Base-by-base conservation (phyloP, 2,113 vertebrate genomes). In the Pica pica region DNA sequence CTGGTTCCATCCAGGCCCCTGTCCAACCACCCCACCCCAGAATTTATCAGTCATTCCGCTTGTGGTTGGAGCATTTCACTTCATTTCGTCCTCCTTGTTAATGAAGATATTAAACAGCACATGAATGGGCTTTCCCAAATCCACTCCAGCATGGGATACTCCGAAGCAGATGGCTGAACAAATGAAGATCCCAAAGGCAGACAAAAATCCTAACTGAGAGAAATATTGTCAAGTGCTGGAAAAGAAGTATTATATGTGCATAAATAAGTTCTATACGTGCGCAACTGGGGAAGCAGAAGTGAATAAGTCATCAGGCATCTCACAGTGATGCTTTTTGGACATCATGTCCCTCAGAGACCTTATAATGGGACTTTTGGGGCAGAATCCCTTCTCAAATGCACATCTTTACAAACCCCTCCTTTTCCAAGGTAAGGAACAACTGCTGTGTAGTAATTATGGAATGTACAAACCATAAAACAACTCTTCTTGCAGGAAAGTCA, bases 1-100 rank as follows among this genome's bases (percentile, higher is more conserved):
- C 30, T 75, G 41, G 8, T 16, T 10, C 39, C 6, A 1, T 20
- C 77, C 30, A 39, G 22, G 3, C 14, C 22, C 16, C 8, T 6
- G 5, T 5, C 64, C 61, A 27, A 21, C 23, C 61, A 22, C 4
- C 15, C 23, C 44, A 24, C 1, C 52, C 52, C 16, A 30, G 10
- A 18, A 24, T 10, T 31, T 22, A 16, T 6, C 47, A 19, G 4
- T 37, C 16, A 4, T 6, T 37, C 7, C 2, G 0, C 17, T 39
- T 39, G 15, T 12, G 2, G 10, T 12, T 24, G 23, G 16, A 64
- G 8, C 16, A 16, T 67, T 53, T 55, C 16, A 6, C 39, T 47
- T n/a, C 5, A 1, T 37, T 44, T 59, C 15, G 2, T 23, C 24
- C 31, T 53, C 24, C 16, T 44, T 12, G 16, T 20, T 52, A 28